phyloP scores from a whole-genome alignment of 2,888 invertebrate genomes.

The Limnephilus lunatus region DNA sequence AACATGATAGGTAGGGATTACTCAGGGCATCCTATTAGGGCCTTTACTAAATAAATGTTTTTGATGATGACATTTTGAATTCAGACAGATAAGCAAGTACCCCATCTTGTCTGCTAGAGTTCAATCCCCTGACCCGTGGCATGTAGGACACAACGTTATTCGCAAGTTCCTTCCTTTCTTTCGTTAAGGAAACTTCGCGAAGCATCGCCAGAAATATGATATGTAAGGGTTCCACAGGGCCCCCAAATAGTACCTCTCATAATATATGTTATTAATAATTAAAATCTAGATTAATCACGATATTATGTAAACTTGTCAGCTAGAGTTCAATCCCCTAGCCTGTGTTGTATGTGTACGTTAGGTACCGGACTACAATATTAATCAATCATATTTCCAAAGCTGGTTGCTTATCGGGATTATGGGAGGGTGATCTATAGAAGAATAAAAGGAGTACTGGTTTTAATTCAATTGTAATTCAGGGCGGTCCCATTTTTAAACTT shows the following conservation, averaged over 20 bases:
- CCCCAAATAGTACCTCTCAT: background rate
- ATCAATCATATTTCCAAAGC: constrained; percentile 1
- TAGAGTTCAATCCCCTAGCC: background rate
- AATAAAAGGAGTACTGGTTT: background rate
- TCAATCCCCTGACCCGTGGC: too few relatives aligned
- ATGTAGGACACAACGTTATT: too few relatives aligned
- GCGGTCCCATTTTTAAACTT: background rate
- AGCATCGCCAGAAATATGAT: too few relatives aligned
- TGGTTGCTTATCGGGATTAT: background rate
- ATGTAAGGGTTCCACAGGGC: background rate
- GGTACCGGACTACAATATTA: background rate
- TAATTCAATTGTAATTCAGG: constrained; percentile 1
- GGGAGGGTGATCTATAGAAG: background rate
- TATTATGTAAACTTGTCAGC: background rate
- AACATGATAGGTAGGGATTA: too few relatives aligned
- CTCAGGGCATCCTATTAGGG: too few relatives aligned
- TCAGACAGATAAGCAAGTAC: too few relatives aligned
- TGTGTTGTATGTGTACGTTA: background rate
- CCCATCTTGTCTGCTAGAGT: too few relatives aligned
- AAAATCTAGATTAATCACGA: background rate
- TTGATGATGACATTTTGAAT: too few relatives aligned
- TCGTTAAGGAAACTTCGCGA: too few relatives aligned
- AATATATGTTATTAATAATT: background rate
- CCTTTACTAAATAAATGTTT: too few relatives aligned
- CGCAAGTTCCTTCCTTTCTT: too few relatives aligned